Percentiles rank a stretch among this genome's conserved stretches.
These are phyloP conservation scores for Nomada goodeniana DNA, from an alignment of 2,888 invertebrate genomes.

Conservation along the genomic window DNA sequence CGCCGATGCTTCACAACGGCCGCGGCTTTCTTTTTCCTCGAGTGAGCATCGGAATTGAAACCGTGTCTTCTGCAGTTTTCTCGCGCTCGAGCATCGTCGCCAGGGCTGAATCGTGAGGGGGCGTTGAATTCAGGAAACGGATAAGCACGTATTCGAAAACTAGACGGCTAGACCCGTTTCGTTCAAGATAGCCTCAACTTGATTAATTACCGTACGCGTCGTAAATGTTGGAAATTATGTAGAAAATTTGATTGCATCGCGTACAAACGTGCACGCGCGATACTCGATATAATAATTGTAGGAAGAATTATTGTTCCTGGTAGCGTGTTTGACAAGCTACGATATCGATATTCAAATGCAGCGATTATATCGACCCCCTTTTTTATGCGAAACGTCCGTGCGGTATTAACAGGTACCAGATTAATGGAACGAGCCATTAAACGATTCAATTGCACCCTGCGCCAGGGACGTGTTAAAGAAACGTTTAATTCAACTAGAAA, in stretches of 20 bases:
- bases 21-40: conserved; percentile 8
- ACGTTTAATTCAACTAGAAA: not conserved
- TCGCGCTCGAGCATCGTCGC: not conserved
- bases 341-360: conserved; percentile 41
- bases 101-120: conserved; percentile 3
- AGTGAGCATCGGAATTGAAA: not conserved
- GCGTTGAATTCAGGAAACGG: conserved; percentile 11
- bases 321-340: conserved; percentile 29
- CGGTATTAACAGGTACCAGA: conserved; percentile 18
- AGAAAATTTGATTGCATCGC: too few relatives aligned
- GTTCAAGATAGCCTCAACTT: too few relatives aligned
- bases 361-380: conserved; percentile 18
- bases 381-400: conserved; percentile 1
- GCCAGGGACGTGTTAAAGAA: not conserved
- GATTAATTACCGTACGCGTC: too few relatives aligned
- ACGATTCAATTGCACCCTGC: not conserved
- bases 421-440: not conserved
- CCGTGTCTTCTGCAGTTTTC: not conserved
- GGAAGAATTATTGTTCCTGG: conserved; percentile 10
- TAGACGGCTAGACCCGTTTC: not conserved
- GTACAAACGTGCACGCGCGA: too few relatives aligned
- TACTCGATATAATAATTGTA: conserved; percentile 5
- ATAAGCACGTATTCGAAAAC: not conserved
- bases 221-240: too few relatives aligned
- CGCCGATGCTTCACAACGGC: not conserved